A percentile compares a stretch with the other conserved stretches of the same genome.
Conservation (phyloP, 2,113 vertebrate species). For the Nothocercus julius region DNA sequence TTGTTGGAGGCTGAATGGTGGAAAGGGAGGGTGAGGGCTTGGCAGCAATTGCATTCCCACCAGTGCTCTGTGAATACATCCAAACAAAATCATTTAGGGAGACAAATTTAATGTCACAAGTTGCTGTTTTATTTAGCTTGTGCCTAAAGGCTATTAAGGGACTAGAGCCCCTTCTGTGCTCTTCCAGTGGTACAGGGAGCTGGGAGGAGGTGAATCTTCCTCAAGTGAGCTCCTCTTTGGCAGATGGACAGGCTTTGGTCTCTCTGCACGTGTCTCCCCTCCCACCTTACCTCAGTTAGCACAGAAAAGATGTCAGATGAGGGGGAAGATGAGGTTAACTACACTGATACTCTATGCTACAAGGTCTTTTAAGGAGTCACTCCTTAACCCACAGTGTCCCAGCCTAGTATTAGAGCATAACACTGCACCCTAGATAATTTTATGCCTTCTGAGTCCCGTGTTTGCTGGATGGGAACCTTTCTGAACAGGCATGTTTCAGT, state of each 20-base stretch:
- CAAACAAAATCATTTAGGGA: conserved; percentile 3
- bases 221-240: background rate
- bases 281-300: background rate
- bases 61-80: background rate
- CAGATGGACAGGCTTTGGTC: background rate
- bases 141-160: background rate
- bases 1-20: background rate
- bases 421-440: background rate
- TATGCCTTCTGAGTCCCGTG: background rate
- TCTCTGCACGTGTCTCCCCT: background rate
- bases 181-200: background rate
- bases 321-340: background rate
- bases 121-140: background rate
- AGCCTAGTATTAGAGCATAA: background rate
- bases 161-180: background rate
- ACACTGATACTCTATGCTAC: background rate
- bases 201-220: background rate
- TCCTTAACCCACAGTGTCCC: background rate
- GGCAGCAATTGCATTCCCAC: background rate
- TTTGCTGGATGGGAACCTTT: background rate
- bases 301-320: background rate
- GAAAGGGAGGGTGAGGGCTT: background rate
- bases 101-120: background rate
- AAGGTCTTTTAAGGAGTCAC: background rate
- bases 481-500: background rate